A percentile compares a stretch with the other conserved stretches of the same genome.
Conservation (phyloP, 2,113 vertebrate genomes). For the Colistium nudipinnis region DNA sequence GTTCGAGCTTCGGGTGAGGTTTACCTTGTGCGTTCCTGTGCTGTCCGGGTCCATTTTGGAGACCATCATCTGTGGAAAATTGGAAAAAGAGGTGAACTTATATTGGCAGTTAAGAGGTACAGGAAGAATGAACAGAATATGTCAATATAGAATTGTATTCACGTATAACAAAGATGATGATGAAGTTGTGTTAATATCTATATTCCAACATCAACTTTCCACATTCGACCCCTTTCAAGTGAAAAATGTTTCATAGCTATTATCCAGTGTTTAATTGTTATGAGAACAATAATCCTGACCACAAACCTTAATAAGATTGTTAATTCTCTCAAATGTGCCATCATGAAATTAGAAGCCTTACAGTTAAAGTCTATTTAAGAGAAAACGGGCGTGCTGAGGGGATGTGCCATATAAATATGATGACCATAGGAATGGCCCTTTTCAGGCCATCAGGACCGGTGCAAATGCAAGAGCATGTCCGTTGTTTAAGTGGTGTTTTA, state of each 20-base stretch:
- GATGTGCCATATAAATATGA: neutral
- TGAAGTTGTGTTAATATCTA: neutral
- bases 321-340: neutral
- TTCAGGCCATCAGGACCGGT: neutral
- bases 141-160: no score
- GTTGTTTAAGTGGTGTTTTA: constrained; percentile 13
- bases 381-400: no score
- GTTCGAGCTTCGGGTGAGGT: no score
- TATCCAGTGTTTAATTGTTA: neutral
- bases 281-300: neutral
- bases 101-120: no score
- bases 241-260: neutral
- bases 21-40: constrained; percentile 83
- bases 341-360: no score
- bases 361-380: no score
- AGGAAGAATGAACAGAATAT: no score
- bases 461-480: constrained; percentile 19
- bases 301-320: neutral
- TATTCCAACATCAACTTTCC: neutral
- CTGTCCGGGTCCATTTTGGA: constrained; percentile 82
- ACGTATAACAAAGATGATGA: neutral
- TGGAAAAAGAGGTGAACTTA: no score
- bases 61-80: constrained; percentile 78
- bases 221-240: neutral
- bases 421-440: neutral